Conservation (phyloP, 2,888 invertebrate species). For the Ormyrus labotus region DNA sequence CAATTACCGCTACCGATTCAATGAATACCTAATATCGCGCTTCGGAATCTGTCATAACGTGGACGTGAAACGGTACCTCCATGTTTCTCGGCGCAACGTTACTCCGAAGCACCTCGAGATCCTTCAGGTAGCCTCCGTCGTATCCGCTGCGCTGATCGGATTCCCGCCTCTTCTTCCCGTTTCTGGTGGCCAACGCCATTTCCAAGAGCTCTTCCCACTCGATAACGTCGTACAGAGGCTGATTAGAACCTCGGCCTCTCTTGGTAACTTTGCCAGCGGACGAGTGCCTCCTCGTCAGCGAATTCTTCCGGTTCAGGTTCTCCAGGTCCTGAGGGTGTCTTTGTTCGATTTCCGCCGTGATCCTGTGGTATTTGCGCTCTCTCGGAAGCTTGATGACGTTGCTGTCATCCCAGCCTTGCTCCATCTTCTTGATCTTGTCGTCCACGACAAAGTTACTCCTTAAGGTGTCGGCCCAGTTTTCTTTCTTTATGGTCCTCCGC, state of each 20-base stretch:
- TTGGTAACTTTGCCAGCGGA: conserved; percentile 62
- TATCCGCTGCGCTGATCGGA: conserved; percentile 58
- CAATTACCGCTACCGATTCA: not conserved
- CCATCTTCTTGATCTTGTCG: conserved; percentile 67
- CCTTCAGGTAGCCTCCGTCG: conserved; percentile 63
- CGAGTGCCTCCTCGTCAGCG: conserved; percentile 75
- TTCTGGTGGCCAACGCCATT: conserved; percentile 77
- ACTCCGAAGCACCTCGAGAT: conserved; percentile 67
- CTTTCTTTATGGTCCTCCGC: conserved; percentile 59
- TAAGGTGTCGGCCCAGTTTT: conserved; percentile 69
- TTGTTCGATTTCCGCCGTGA: conserved; percentile 69
- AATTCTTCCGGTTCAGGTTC: conserved; percentile 54
- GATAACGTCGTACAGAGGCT: conserved; percentile 66
- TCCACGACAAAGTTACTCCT: conserved; percentile 62
- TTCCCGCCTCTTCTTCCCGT: conserved; percentile 73
- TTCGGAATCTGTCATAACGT: too few relatives aligned
- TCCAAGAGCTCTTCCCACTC: conserved; percentile 79
- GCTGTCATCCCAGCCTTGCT: conserved; percentile 71
- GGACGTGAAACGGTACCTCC: conserved; percentile 11
- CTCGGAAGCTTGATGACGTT: conserved; percentile 66
- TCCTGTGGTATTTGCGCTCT: conserved; percentile 70
- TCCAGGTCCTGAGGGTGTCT: conserved; percentile 17
- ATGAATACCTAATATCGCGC: too few relatives aligned
- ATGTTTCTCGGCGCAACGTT: conserved; percentile 50
- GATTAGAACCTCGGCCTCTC: conserved; percentile 22